phyloP scores from a whole-genome alignment of 2,888 invertebrate species.

The Ectemnius continuus region DNA sequence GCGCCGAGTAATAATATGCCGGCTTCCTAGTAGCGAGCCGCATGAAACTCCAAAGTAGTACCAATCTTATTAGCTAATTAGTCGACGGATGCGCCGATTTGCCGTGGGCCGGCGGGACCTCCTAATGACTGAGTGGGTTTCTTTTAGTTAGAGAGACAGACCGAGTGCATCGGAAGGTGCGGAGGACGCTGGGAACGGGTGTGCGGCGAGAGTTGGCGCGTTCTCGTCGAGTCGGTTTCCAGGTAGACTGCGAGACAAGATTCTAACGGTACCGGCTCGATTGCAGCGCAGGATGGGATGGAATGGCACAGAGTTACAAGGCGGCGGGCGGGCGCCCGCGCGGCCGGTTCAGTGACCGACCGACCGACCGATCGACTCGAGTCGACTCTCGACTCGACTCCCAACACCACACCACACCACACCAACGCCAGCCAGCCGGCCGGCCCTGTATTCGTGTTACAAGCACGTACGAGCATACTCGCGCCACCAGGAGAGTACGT shows the following conservation, averaged over 20 bases:
- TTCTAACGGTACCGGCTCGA: constrained; percentile 71
- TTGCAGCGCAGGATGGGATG: constrained; percentile 61
- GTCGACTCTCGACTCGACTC: constrained; percentile 7
- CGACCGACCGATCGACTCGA: constrained; percentile 67
- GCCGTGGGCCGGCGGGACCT: too few species aligned
- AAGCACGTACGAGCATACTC: neutral
- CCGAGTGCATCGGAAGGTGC: neutral
- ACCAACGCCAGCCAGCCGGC: neutral
- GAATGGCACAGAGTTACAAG: constrained; percentile 67
- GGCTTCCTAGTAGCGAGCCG: too few species aligned
- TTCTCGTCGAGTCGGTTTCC: constrained; percentile 56
- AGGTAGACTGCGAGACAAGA: constrained; percentile 67
- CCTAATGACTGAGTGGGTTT: too few species aligned
- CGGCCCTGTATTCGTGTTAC: neutral
- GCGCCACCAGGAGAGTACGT: constrained; percentile 49
- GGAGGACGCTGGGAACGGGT: constrained; percentile 24
- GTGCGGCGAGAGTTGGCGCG: constrained; percentile 23
- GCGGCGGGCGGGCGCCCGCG: constrained; percentile 36
- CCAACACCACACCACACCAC: neutral
- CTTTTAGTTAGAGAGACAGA: too few species aligned
- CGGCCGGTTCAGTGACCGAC: constrained; percentile 74
- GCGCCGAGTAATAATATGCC: too few species aligned
- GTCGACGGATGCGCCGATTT: too few species aligned
- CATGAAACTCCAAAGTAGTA: too few species aligned
- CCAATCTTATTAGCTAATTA: too few species aligned